Base-by-base conservation (phyloP, 2,888 invertebrate genomes). In the Allygus modestus region DNA sequence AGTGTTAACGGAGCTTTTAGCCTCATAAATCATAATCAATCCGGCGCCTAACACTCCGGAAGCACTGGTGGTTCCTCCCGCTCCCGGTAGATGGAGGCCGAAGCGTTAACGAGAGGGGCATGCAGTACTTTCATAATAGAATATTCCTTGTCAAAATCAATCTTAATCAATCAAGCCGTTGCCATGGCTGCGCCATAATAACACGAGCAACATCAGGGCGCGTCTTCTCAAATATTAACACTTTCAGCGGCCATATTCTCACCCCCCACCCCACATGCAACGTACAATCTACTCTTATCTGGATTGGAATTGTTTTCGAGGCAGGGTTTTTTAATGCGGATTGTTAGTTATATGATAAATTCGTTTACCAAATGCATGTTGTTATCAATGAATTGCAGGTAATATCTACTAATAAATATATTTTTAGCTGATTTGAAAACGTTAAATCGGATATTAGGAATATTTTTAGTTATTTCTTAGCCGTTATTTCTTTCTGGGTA, bases 131-230 rank as follows among this genome's bases (percentile, higher is more conserved):
- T 79, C 82, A 85, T 85, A 85, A 85, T 85, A 85, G 85, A 85
- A 85, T 85, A 85, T 85, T 85, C 85, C 85, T 85, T 85, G 85
- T 85, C 85, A 85, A 83, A 85, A 86, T 86, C 86, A 85, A 86
- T 86, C 86, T 85, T 86, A 86, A 86, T 86, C 86, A 86, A 86
- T 86, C 86, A 86, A 83, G 75, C 43, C 46, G 85, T 86, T 81
- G 58, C 84, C 86, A 84, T 81, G 83, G 85, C 58, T 65, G 84
- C 85, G 83, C 37, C 46, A 82, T 85, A 85, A 85, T 85, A 85
- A 85, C 85, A 84, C 37, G 75, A 69, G 28, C 28, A 9, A 46
- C 51, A 4, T 46, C 31, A n/a, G 23, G 28, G 37, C 73, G 73
- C 73, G 28, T 51, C 79, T 84, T 51, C 77, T 84, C 77, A 77